Evolutionary conservation across 37 sponge, comb jelly and placozoan species (phyloP), one percentile per base, ranked within the genome.

Genomic region (Chondrosia reniformis): DNA sequence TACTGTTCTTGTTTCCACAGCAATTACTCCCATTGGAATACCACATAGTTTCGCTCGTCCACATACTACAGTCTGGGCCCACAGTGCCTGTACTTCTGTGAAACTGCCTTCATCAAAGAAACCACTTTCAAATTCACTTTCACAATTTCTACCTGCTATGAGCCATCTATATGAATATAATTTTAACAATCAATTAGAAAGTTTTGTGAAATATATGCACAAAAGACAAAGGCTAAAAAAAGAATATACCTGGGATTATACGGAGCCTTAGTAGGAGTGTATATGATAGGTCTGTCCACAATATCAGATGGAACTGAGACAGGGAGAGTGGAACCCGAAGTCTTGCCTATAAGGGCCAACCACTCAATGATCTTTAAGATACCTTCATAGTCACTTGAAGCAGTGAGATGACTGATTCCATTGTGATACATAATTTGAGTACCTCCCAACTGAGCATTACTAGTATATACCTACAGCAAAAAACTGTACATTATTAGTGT

Each of bases 41-140:
- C 99, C 99, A 33, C 99, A 95, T n/a, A 97, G 82, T 30, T 95
- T 81, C 41, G 99, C 99, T 36, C 99, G 74, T 33, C 99, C 99
- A 62, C 85, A 82, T 45, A 97, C 84, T n/a, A 97, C 99, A 62
- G 93, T 95, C 85, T 86, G 90, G 41, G 99, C 99, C 99, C 99
- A 97, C 56, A 77, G 76, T 15, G 74, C 46, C 72, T 92, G 86
- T 3, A 84, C 89, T 85, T 97, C 99, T 13, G 83, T 80, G 84
- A 92, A 97, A n/a, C 80, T 76, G 4, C 85, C 95, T 74, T 84
- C 62, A 75, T 97, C 99, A 78, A 97, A 97, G 85, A 97, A 95
- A 4, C 99, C 99, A 39, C 79, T 44, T 84, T 89, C 84, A 83
- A 88, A 97, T 13, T 76, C 79, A 77, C 89, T 86, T 43, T 37